Percentiles rank a stretch among this genome's conserved stretches.
phyloP scores from a whole-genome alignment of 23 tunicate genomes.

The Clavelina lepadiformis region DNA sequence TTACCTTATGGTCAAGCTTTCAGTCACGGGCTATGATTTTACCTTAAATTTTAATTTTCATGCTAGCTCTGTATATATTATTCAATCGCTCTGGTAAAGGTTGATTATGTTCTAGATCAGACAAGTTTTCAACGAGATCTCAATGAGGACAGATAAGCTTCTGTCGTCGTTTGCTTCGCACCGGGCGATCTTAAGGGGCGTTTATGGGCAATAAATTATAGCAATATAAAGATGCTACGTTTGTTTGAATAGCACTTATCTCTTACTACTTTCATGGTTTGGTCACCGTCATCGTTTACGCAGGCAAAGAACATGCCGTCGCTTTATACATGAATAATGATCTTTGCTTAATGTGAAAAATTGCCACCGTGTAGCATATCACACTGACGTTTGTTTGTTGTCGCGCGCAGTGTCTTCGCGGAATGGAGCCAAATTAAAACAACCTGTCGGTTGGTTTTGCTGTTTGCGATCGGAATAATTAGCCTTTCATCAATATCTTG shows the following conservation, averaged over 20 bases:
- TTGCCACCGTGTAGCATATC: conserved; percentile 3
- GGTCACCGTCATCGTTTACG: conserved; percentile 12
- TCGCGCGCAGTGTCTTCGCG: too few species aligned
- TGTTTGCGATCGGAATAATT: conserved; percentile 20
- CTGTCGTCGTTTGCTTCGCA: background rate
- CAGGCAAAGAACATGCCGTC: too few species aligned
- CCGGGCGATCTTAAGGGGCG: background rate
- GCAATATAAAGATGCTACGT: conserved; percentile 8
- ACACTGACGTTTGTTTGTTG: background rate
- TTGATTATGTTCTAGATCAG: too few species aligned
- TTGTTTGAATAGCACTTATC: background rate
- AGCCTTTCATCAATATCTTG: conserved; percentile 3
- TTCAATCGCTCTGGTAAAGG: too few species aligned
- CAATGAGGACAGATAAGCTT: too few species aligned
- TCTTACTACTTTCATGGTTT: too few species aligned
- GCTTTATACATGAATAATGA: conserved; percentile 48
- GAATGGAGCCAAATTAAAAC: too few species aligned
- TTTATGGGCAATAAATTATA: conserved; percentile 19
- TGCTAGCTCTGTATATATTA: too few species aligned
- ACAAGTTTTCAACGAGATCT: too few species aligned
- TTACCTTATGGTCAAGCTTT: too few species aligned
- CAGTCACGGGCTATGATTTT: too few species aligned
- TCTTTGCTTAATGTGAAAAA: conserved; percentile 26
- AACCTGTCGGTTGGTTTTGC: background rate
- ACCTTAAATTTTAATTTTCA: too few species aligned